Conservation (phyloP, 2,888 invertebrate genomes). For the Trachelus stipa region DNA sequence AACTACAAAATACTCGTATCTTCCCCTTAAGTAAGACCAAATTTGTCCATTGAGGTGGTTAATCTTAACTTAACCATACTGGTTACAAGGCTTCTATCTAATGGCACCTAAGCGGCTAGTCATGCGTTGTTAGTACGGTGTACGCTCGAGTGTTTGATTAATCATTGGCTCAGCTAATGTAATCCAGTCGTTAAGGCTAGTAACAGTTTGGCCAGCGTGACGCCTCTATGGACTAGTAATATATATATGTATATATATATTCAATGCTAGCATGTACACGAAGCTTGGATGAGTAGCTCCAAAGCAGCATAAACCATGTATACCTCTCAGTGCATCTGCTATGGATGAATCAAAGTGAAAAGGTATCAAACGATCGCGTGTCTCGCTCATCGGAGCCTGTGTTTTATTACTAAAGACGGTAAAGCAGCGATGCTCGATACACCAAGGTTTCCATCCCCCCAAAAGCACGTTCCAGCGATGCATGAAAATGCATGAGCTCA, state of each 20-base stretch:
- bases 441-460: background rate
- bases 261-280: background rate
- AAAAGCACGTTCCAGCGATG: background rate
- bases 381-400: background rate
- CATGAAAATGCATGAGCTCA: background rate
- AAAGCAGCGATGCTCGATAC: background rate
- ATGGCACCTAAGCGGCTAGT: conserved; percentile 44
- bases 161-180: conserved; percentile 50
- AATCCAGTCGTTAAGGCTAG: conserved; percentile 49
- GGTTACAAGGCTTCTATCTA: conserved; percentile 43
- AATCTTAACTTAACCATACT: conserved; percentile 47
- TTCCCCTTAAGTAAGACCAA: background rate
- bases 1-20: background rate
- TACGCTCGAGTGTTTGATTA: conserved; percentile 50
- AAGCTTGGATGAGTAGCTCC: background rate
- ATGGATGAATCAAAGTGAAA: background rate
- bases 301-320: background rate
- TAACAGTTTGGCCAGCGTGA: background rate
- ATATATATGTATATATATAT: background rate
- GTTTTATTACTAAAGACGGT: background rate
- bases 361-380: background rate
- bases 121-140: conserved; percentile 48
- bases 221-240: background rate
- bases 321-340: background rate
- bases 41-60: background rate